Conservation (phyloP, 2,113 vertebrate genomes). For the Oncorhynchus clarkii region DNA sequence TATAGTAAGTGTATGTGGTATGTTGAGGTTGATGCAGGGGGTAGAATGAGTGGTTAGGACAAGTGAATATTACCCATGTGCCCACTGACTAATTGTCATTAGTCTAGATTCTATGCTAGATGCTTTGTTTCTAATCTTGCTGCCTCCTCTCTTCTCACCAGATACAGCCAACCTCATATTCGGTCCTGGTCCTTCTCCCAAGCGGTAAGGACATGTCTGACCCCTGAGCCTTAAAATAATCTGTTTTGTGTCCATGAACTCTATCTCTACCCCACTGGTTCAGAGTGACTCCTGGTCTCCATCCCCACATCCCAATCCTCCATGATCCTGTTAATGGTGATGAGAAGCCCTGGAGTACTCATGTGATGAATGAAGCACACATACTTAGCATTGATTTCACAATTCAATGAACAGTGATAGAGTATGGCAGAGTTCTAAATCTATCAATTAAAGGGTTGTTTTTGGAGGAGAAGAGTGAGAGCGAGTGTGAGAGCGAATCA, state of each 20-base stretch:
- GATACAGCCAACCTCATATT: conserved; percentile 69
- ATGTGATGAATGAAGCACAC: background rate
- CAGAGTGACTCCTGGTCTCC: background rate
- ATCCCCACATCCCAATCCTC: too few species aligned
- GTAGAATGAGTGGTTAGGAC: background rate
- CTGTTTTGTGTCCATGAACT: background rate
- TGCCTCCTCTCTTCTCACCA: conserved; percentile 38
- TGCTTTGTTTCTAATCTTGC: background rate
- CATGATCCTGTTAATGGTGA: conserved; percentile 4
- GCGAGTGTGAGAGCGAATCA: conserved; percentile 25
- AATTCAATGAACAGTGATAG: background rate
- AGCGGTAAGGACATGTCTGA: conserved; percentile 67
- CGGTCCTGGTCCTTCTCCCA: conserved; percentile 80
- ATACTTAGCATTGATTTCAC: background rate
- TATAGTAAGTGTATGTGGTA: background rate
- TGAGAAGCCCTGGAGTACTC: background rate
- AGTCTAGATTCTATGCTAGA: background rate
- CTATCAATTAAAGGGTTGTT: background rate
- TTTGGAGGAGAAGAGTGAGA: background rate
- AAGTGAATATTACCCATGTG: background rate
- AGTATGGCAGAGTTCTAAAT: background rate
- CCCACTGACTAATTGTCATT: background rate
- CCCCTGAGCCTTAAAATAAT: background rate
- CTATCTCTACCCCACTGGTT: background rate
- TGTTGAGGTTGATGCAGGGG: background rate